phyloP scores from a whole-genome alignment of 2,888 invertebrate species.

The Machimus rusticus region DNA sequence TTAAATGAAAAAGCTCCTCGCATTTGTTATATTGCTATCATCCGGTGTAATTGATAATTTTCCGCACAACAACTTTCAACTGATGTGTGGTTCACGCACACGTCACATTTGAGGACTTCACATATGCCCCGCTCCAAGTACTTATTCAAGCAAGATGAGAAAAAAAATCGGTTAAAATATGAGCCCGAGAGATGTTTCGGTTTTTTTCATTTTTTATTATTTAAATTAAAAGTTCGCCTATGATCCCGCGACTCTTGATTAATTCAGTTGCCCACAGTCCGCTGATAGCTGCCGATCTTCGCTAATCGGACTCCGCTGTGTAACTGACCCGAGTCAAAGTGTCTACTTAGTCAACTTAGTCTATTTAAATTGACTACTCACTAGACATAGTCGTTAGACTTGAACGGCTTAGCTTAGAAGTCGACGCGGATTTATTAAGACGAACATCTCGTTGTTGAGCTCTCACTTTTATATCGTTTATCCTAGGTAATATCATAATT shows the following conservation, averaged over 20 bases:
- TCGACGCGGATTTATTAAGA: neutral
- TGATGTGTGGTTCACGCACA: constrained; percentile 35
- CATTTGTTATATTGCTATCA: constrained; percentile 46
- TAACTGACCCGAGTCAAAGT: neutral
- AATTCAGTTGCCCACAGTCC: constrained; percentile 32
- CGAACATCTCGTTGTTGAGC: neutral
- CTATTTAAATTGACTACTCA: neutral
- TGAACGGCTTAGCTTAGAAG: neutral
- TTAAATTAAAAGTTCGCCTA: constrained; percentile 31
- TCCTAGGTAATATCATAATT: neutral
- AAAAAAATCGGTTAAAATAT: constrained; percentile 18
- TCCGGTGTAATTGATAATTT: constrained; percentile 51
- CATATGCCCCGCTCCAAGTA: constrained; percentile 42
- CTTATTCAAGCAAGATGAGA: neutral
- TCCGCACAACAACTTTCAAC: constrained; percentile 31
- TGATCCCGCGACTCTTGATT: neutral
- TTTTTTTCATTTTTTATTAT: constrained; percentile 30
- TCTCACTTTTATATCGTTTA: neutral
- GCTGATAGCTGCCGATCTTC: constrained; percentile 33
- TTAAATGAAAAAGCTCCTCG: neutral
- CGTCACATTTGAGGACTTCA: constrained; percentile 39
- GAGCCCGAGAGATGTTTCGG: neutral
- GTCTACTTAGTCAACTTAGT: neutral
- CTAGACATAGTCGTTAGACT: neutral
- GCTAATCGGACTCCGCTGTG: neutral